These are phyloP conservation scores for Setipinna tenuifilis DNA, from an alignment of 2,797 vertebrate species.

Conservation along the genomic window DNA sequence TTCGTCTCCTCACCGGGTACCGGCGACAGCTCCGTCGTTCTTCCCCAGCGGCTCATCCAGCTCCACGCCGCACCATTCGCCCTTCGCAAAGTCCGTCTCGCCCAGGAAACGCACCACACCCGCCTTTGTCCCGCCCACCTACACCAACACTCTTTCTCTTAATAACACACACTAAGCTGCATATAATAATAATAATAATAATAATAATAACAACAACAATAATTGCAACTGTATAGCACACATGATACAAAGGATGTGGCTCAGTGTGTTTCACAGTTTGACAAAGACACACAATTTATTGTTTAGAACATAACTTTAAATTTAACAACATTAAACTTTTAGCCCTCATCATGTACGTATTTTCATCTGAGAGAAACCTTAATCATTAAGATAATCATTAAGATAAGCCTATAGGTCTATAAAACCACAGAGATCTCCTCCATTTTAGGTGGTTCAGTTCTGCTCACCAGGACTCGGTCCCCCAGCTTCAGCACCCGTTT, in stretches of 20 bases:
- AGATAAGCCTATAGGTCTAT: not conserved
- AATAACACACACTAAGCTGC: not conserved
- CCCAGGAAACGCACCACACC: slow-evolving; percentile 96
- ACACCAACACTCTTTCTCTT: slow-evolving; percentile 12
- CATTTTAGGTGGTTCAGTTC: not conserved
- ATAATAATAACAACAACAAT: no score
- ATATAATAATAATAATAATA: no score
- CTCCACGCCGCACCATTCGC: slow-evolving; percentile 98
- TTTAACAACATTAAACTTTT: no score
- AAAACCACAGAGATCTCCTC: not conserved
- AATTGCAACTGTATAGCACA: no score
- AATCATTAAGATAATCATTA: not conserved
- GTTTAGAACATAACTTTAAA: no score
- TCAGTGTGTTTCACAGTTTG: no score
- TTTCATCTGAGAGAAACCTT: not conserved
- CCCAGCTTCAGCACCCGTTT: slow-evolving; percentile 89
- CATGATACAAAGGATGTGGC: no score
- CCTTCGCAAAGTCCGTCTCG: slow-evolving; percentile 97
- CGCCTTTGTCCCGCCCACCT: slow-evolving; percentile 98
- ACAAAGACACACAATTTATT: no score
- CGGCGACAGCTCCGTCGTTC: slow-evolving; percentile 96
- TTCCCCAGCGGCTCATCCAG: slow-evolving; percentile 96
- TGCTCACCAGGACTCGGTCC: slow-evolving; percentile 89
- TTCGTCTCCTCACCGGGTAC: slow-evolving; percentile 81
- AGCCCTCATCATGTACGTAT: not conserved